Evolutionary conservation across 2,797 vertebrate genomes (phyloP).

Genomic region (Pristis pectinata): DNA sequence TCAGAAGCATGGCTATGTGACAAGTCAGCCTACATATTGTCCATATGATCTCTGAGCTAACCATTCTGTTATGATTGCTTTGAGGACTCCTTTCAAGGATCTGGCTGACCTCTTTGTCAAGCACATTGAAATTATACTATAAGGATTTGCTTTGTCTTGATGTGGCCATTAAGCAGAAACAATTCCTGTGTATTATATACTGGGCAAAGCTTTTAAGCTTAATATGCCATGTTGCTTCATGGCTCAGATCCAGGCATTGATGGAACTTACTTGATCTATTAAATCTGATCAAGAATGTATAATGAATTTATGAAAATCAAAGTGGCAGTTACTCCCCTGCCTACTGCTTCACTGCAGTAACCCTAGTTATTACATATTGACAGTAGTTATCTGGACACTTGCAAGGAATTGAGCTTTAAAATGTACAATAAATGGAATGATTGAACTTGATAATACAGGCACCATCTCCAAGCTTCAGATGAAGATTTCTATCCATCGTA

Average conservation of each 20-base stretch:
- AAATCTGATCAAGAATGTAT: neutral
- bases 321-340: neutral
- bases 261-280: neutral
- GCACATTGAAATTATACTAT: neutral
- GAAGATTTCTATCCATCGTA: neutral
- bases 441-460: neutral
- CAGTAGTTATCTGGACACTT: neutral
- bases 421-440: neutral
- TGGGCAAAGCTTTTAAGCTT: neutral
- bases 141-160: neutral
- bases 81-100: neutral
- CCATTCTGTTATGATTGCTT: neutral
- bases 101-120: conserved; percentile 2
- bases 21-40: neutral
- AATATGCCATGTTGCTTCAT: neutral
- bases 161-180: neutral
- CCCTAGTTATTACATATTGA: neutral
- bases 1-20: neutral
- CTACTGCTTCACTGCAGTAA: neutral
- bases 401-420: neutral
- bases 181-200: neutral
- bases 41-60: neutral
- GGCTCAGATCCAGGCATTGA: neutral
- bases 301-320: neutral
- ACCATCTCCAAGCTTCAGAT: neutral